Evolutionary conservation across 2,888 invertebrate genomes (phyloP).

Genomic region (Sinodicranocentrus sp.): DNA sequence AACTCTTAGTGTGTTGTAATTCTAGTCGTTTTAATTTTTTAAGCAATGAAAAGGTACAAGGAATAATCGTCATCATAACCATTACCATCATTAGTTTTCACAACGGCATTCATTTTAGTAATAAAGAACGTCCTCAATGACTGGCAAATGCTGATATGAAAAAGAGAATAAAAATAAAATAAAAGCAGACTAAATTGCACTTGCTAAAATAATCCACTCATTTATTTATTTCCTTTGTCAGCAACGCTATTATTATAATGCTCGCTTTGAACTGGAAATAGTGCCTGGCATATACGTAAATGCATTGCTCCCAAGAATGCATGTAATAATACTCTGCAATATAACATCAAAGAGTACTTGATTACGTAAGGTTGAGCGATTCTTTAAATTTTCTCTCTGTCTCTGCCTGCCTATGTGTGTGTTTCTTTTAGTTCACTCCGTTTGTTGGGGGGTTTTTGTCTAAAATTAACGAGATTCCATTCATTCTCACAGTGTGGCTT

Average conservation of each 20-base stretch:
- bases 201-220: slow-evolving; percentile 20
- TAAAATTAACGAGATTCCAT: slow-evolving; percentile 25
- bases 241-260: slow-evolving; percentile 4
- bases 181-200: neutral
- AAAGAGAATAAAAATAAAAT: too few species aligned
- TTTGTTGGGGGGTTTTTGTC: too few species aligned
- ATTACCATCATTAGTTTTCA: too few species aligned
- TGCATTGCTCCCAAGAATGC: neutral
- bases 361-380: slow-evolving; percentile 11
- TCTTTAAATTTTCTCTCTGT: slow-evolving; percentile 13
- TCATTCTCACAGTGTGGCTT: neutral
- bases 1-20: too few species aligned
- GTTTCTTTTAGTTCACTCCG: too few species aligned
- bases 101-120: too few species aligned
- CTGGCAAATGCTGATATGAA: too few species aligned
- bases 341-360: slow-evolving; percentile 1
- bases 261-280: slow-evolving; percentile 16
- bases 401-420: neutral
- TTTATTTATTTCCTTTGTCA: slow-evolving; percentile 26
- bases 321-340: neutral
- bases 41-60: too few species aligned
- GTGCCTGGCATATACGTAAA: neutral
- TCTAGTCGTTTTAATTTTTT: too few species aligned
- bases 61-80: too few species aligned
- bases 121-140: too few species aligned